phyloP scores from a whole-genome alignment of 2,797 vertebrate species.

The Acipenser transmontanus region DNA sequence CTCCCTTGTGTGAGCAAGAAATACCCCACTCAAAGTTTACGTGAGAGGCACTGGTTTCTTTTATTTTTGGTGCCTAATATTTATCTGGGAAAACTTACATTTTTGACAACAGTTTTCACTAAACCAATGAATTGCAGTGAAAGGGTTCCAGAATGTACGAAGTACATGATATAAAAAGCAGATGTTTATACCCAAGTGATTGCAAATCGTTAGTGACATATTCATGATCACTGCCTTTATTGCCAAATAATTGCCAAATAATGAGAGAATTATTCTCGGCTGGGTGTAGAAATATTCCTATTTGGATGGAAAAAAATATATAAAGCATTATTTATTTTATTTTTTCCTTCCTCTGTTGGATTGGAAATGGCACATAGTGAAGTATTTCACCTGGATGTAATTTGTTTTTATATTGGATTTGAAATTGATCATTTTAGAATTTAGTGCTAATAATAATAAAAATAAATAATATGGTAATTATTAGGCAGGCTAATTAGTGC shows the following conservation, averaged over 20 bases:
- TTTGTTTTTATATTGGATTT: too few species aligned
- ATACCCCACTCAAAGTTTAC: not conserved
- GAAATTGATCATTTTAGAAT: too few species aligned
- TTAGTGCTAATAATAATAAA: too few species aligned
- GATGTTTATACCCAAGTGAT: conserved; percentile 56
- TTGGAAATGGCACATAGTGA: conserved; percentile 29
- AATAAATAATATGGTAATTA: too few species aligned
- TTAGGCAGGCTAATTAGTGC: too few species aligned
- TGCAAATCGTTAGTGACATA: conserved; percentile 61
- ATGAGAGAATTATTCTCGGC: conserved; percentile 51
- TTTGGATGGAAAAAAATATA: conserved; percentile 18
- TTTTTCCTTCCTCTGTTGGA: conserved; percentile 33
- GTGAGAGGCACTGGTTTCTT: not conserved
- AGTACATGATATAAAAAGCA: conserved; percentile 69
- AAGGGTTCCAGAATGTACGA: conserved; percentile 50
- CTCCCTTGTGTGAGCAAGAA: not conserved
- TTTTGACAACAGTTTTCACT: conserved; percentile 26
- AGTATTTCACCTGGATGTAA: conserved; percentile 12
- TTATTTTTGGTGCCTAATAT: conserved; percentile 4
- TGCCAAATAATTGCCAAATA: conserved; percentile 37
- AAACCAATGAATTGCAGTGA: conserved; percentile 38
- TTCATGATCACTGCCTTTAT: conserved; percentile 40
- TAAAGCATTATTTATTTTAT: conserved; percentile 2
- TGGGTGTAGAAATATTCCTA: conserved; percentile 40
- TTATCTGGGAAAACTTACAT: conserved; percentile 10